phyloP scores from a whole-genome alignment of 1,140 invertebrate species.

The Eumaeus atala region DNA sequence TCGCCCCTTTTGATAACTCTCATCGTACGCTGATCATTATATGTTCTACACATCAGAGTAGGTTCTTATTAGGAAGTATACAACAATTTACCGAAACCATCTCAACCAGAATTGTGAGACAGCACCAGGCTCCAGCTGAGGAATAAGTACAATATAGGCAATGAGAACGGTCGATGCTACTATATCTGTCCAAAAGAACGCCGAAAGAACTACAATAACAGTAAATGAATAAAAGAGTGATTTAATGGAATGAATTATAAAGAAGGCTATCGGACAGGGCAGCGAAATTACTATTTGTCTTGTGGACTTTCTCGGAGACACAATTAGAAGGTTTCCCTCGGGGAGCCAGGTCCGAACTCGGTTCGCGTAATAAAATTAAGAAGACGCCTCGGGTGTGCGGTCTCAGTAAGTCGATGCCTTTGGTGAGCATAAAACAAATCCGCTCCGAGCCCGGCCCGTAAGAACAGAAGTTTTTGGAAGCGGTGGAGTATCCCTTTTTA shows the following conservation, averaged over 20 bases:
- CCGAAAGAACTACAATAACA: too few relatives aligned
- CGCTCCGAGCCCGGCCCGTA: constrained; percentile 39
- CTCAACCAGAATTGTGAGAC: too few relatives aligned
- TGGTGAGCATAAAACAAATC: constrained; percentile 69
- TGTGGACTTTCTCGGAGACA: constrained; percentile 50
- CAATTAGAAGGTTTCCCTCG: constrained; percentile 62
- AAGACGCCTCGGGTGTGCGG: constrained; percentile 51
- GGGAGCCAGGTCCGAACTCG: constrained; percentile 42
- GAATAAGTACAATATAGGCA: too few relatives aligned
- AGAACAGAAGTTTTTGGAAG: constrained; percentile 20
- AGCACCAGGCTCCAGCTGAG: too few relatives aligned
- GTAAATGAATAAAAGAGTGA: background rate
- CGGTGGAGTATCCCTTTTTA: constrained; percentile 22
- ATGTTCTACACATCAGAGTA: too few relatives aligned
- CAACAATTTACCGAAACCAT: too few relatives aligned
- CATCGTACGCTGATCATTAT: too few relatives aligned
- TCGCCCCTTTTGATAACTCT: too few relatives aligned
- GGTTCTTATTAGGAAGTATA: too few relatives aligned
- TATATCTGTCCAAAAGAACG: too few relatives aligned
- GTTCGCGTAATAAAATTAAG: constrained; percentile 71
- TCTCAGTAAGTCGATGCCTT: constrained; percentile 61
- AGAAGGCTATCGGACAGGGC: constrained; percentile 14
- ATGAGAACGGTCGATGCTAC: too few relatives aligned
- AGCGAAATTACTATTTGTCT: constrained; percentile 31
- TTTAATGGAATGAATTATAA: constrained; percentile 17